These are phyloP conservation scores for Chrysolina haemoptera DNA, from an alignment of 2,888 invertebrate genomes.

Conservation along the genomic window DNA sequence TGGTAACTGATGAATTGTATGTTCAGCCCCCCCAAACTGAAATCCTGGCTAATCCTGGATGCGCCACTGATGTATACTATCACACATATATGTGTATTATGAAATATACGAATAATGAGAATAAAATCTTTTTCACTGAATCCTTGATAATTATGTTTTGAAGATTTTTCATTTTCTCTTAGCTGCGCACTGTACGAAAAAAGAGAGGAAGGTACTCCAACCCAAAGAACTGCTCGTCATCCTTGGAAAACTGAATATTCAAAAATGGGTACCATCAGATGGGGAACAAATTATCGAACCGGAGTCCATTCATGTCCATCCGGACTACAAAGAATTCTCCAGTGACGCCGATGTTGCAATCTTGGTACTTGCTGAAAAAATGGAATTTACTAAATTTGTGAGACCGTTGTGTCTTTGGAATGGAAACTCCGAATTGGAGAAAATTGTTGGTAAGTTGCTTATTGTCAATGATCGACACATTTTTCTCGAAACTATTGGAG, in stretches of 20 bases:
- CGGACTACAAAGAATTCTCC: conserved; percentile 73
- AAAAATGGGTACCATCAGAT: conserved; percentile 54
- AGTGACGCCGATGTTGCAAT: conserved; percentile 75
- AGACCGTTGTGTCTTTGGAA: conserved; percentile 77
- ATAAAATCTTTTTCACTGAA: background rate
- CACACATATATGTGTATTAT: no score
- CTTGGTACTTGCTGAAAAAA: conserved; percentile 71
- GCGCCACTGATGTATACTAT: no score
- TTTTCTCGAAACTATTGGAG: no score
- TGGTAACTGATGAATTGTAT: no score
- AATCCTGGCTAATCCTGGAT: no score
- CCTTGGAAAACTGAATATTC: conserved; percentile 60
- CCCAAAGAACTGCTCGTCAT: conserved; percentile 60
- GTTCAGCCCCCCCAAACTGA: no score
- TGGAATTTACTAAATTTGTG: conserved; percentile 73
- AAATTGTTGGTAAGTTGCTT: conserved; percentile 57
- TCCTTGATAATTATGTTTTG: background rate
- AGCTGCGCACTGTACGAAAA: conserved; percentile 65
- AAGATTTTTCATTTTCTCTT: conserved; percentile 37
- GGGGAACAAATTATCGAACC: conserved; percentile 59
- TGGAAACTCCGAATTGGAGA: conserved; percentile 59
- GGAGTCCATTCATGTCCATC: conserved; percentile 71
- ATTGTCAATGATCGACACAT: background rate
- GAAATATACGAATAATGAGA: background rate
- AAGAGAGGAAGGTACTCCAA: conserved; percentile 44